Evolutionary conservation across 2,888 invertebrate genomes (phyloP).

Genomic region (Platynereis dumerilii): DNA sequence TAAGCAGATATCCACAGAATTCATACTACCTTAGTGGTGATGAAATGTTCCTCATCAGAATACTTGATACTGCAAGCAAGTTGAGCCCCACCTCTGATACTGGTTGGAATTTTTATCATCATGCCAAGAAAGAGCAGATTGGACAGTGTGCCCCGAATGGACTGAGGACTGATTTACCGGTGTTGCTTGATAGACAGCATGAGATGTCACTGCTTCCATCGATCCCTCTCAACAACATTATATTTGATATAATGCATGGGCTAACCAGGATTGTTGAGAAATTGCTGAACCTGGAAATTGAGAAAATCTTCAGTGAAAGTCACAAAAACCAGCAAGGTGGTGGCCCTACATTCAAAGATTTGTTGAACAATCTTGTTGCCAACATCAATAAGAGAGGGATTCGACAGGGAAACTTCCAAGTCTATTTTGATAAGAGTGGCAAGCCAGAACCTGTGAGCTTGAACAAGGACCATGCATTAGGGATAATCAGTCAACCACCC

Average conservation of each 20-base stretch:
- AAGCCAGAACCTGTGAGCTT: background rate
- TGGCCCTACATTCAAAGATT: background rate
- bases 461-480: background rate
- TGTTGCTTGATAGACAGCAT: background rate
- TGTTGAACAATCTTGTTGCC: slow-evolving; percentile 1
- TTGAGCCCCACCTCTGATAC: background rate
- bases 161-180: background rate
- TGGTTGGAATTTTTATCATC: background rate
- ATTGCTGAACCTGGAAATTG: slow-evolving; percentile 1
- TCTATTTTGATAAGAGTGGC: background rate
- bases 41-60: background rate
- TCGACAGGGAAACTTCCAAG: background rate
- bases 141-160: slow-evolving; percentile 1
- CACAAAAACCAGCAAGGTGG: background rate
- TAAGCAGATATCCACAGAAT: too few species aligned
- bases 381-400: background rate
- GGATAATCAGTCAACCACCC: background rate
- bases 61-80: background rate
- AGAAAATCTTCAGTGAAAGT: background rate
- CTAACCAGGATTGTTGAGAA: background rate
- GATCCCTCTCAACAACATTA: background rate
- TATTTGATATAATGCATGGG: slow-evolving; percentile 3
- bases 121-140: background rate
- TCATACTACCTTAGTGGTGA: background rate
- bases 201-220: background rate